These are phyloP conservation scores for Pseudorhombus dupliciocellatus DNA, from an alignment of 2,113 vertebrate species.

Conservation along the genomic window DNA sequence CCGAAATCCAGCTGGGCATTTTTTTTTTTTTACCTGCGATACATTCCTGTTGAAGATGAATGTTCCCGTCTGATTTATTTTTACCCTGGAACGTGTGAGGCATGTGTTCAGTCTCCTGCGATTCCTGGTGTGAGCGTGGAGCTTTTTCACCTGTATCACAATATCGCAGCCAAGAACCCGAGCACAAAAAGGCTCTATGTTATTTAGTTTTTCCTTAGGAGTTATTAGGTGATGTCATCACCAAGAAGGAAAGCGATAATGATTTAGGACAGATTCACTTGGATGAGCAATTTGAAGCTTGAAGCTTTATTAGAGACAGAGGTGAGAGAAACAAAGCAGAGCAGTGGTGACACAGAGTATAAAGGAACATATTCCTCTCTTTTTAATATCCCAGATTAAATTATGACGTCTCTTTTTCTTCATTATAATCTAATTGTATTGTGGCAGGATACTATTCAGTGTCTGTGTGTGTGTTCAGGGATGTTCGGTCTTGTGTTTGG, in stretches of 20 bases:
- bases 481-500: conserved; percentile 94
- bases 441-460: no score
- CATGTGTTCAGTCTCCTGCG: conserved; percentile 54
- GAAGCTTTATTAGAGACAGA: not conserved
- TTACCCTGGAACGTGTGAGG: conserved; percentile 66
- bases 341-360: not conserved
- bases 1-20: conserved; percentile 44
- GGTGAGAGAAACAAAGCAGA: not conserved
- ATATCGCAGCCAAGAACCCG: conserved; percentile 4
- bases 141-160: conserved; percentile 41
- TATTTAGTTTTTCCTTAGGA: not conserved
- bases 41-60: conserved; percentile 65
- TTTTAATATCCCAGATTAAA: no score
- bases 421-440: no score
- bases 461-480: conserved; percentile 74
- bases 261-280: not conserved
- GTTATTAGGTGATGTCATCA: not conserved
- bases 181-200: conserved; percentile 1
- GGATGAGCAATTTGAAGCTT: no score
- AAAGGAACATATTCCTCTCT: not conserved
- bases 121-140: conserved; percentile 37
- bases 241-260: not conserved
- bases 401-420: no score
- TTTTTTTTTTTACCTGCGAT: conserved; percentile 28
- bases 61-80: conserved; percentile 74